A percentile compares a stretch with the other conserved stretches of the same genome.
Evolutionary conservation across 1,140 invertebrate species (phyloP).

Genomic region (Drosophila tani): DNA sequence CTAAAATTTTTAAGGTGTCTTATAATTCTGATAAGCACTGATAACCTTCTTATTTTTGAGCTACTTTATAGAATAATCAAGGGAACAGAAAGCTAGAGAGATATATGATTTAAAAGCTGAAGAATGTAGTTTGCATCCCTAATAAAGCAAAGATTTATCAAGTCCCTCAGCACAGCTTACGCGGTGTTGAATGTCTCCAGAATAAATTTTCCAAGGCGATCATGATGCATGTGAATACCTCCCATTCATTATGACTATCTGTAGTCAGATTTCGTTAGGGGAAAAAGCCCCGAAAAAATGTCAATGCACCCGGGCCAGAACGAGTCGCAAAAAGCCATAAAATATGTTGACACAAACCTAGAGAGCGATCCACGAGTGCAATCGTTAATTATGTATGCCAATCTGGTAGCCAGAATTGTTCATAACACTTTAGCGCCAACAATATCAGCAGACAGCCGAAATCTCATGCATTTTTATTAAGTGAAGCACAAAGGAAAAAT

Average conservation of each 20-base stretch:
- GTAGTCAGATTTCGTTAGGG: constrained; percentile 52
- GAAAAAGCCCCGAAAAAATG: constrained; percentile 31
- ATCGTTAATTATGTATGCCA: constrained; percentile 77
- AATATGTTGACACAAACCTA: constrained; percentile 42
- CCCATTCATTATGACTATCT: constrained; percentile 45
- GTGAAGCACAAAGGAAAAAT: constrained; percentile 36
- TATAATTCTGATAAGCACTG: too few relatives aligned
- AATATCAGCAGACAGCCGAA: constrained; percentile 28
- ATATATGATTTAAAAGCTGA: background rate
- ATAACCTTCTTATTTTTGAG: background rate
- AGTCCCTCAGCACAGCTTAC: constrained; percentile 14
- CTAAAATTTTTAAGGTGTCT: too few relatives aligned
- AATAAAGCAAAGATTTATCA: constrained; percentile 21
- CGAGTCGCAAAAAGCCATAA: constrained; percentile 30
- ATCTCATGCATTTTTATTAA: constrained; percentile 69
- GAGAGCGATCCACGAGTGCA: constrained; percentile 61
- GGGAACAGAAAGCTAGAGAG: background rate
- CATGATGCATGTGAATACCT: constrained; percentile 44
- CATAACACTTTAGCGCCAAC: constrained; percentile 69
- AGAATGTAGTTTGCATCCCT: too few relatives aligned
- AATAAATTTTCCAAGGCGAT: constrained; percentile 47
- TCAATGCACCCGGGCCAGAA: constrained; percentile 62
- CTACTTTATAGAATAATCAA: background rate
- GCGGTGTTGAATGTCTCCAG: constrained; percentile 18
- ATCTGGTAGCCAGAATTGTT: constrained; percentile 68